phyloP scores from a whole-genome alignment of 2,888 invertebrate genomes.

The Pterostichus niger region DNA sequence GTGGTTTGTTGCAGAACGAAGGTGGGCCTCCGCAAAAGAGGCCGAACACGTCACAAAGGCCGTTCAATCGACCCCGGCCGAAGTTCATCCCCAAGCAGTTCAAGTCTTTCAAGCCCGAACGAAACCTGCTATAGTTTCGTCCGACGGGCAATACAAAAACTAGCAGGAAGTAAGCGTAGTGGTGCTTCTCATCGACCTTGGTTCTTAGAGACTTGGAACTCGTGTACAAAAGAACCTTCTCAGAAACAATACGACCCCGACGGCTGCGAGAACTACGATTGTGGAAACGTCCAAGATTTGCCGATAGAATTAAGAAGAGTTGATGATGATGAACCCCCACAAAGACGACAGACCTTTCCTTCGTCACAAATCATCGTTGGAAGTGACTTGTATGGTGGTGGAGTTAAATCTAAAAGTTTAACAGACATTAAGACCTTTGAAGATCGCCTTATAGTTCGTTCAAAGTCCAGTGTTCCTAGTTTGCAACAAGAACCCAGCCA shows the following conservation, averaged over 20 bases:
- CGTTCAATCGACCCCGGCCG: slow-evolving; percentile 84
- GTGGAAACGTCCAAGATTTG: slow-evolving; percentile 85
- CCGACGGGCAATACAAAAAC: slow-evolving; percentile 89
- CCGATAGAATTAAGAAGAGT: slow-evolving; percentile 93
- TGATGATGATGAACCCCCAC: slow-evolving; percentile 82
- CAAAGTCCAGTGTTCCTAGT: slow-evolving; percentile 87
- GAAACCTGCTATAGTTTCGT: slow-evolving; percentile 97
- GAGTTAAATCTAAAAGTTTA: slow-evolving; percentile 90
- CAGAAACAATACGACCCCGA: slow-evolving; percentile 78
- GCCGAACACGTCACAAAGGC: slow-evolving; percentile 78
- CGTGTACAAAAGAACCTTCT: slow-evolving; percentile 75
- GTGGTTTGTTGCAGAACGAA: slow-evolving; percentile 72
- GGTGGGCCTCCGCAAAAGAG: slow-evolving; percentile 78
- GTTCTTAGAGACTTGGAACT: slow-evolving; percentile 91
- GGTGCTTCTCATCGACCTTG: slow-evolving; percentile 82
- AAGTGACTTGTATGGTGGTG: slow-evolving; percentile 78
- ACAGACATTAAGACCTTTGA: slow-evolving; percentile 90
- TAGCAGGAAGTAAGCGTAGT: slow-evolving; percentile 84
- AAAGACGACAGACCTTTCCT: slow-evolving; percentile 79
- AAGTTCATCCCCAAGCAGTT: slow-evolving; percentile 86
- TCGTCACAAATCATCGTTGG: slow-evolving; percentile 75
- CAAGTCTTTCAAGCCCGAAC: slow-evolving; percentile 93
- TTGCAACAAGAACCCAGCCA: slow-evolving; percentile 73
- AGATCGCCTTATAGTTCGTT: slow-evolving; percentile 85
- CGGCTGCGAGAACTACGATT: slow-evolving; percentile 81